These are phyloP conservation scores for Neodontobutis hainanensis DNA, from an alignment of 2,113 vertebrate species.

Conservation along the genomic window DNA sequence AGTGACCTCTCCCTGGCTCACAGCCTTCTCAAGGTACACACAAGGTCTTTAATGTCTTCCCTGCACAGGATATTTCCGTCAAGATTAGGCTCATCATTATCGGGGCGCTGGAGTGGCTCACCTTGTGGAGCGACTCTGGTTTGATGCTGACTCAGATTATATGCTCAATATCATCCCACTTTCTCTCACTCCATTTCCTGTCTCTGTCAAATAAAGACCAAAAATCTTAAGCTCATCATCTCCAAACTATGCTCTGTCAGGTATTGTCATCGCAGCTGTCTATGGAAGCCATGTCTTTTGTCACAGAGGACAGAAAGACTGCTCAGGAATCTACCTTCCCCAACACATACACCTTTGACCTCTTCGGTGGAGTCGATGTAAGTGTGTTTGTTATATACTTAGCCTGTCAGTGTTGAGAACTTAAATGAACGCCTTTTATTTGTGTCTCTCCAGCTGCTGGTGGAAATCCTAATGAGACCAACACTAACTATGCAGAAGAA, in stretches of 20 bases:
- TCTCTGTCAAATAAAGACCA: too few species aligned
- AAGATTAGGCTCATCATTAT: too few species aligned
- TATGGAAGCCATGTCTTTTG: constrained; percentile 98
- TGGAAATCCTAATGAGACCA: constrained; percentile 98
- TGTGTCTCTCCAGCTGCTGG: constrained; percentile 83
- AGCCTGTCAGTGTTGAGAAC: too few species aligned
- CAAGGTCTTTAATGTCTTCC: neutral
- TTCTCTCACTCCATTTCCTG: too few species aligned
- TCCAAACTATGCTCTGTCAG: constrained; percentile 64
- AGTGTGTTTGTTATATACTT: constrained; percentile 68
- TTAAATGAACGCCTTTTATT: neutral
- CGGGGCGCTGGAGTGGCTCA: too few species aligned
- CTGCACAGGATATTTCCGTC: too few species aligned
- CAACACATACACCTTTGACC: constrained; percentile 96
- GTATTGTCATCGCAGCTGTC: constrained; percentile 95
- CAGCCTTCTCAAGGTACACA: constrained; percentile 91
- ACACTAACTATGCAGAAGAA: constrained; percentile 94
- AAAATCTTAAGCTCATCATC: neutral
- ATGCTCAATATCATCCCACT: too few species aligned
- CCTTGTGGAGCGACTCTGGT: too few species aligned
- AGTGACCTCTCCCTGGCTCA: constrained; percentile 93
- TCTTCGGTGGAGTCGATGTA: constrained; percentile 98
- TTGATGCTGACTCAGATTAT: too few species aligned
- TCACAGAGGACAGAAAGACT: constrained; percentile 93
- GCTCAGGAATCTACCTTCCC: constrained; percentile 94